Evolutionary conservation across 2,797 vertebrate species (phyloP).

Genomic region (Potorous gilbertii): DNA sequence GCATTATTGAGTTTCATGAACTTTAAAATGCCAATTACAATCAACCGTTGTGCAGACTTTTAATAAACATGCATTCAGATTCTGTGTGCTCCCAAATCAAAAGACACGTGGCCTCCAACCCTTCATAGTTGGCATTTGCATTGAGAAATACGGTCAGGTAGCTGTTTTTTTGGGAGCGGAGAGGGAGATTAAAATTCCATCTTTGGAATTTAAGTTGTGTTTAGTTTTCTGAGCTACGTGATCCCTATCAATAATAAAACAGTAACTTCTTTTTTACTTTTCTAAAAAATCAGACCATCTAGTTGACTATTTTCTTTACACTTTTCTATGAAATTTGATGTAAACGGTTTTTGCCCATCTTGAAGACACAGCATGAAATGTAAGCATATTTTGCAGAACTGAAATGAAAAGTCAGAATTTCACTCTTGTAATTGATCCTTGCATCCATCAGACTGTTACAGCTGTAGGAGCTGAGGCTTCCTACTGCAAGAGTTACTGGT

Average conservation of each 20-base stretch:
- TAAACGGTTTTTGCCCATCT: background rate
- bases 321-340: too few species aligned
- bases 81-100: conserved; percentile 39
- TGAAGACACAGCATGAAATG: conserved; percentile 48
- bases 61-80: conserved; percentile 63
- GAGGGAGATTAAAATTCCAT: conserved; percentile 53
- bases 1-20: conserved; percentile 80
- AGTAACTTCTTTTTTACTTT: conserved; percentile 51
- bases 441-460: conserved; percentile 55
- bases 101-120: background rate
- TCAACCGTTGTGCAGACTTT: conserved; percentile 76
- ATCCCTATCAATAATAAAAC: conserved; percentile 52
- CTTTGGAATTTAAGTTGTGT: conserved; percentile 55
- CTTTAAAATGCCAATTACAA: conserved; percentile 78
- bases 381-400: conserved; percentile 62
- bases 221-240: conserved; percentile 51
- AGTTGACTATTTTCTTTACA: background rate
- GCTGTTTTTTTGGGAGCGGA: conserved; percentile 36
- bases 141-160: conserved; percentile 21
- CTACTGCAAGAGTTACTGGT: conserved; percentile 47
- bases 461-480: conserved; percentile 59
- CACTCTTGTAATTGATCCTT: conserved; percentile 55
- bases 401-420: conserved; percentile 54
- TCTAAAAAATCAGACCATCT: background rate
- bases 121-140: background rate